These are phyloP conservation scores for Chymomyza fuscimana DNA, from an alignment of 2,888 invertebrate species.

Conservation along the genomic window DNA sequence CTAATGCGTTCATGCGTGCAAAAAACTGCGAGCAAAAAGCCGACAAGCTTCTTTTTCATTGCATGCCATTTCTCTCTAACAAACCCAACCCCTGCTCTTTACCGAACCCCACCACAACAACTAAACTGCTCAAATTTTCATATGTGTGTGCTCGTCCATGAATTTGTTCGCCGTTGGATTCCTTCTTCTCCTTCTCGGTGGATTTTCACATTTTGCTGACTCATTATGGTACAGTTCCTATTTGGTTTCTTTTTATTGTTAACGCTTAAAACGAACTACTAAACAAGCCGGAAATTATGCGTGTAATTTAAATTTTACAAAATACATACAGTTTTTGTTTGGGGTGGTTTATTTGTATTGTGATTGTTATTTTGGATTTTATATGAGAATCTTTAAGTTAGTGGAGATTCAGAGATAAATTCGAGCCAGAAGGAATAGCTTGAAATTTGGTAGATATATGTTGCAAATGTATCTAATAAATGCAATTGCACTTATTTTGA, in stretches of 20 bases:
- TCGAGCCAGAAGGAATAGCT: too few species aligned
- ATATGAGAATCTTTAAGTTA: background rate
- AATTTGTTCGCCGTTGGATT: constrained; percentile 59
- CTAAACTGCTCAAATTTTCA: constrained; percentile 31
- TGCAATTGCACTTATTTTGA: too few species aligned
- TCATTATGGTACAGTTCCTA: constrained; percentile 53
- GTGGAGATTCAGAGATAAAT: background rate
- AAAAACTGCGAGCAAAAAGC: constrained; percentile 58
- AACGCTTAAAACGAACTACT: constrained; percentile 27
- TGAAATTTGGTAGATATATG: too few species aligned
- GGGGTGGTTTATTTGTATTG: constrained; percentile 27
- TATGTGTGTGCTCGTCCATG: constrained; percentile 38
- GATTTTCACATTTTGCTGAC: constrained; percentile 65
- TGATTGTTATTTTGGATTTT: constrained; percentile 1
- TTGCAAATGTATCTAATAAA: too few species aligned
- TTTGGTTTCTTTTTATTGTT: constrained; percentile 9
- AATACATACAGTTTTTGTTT: constrained; percentile 21
- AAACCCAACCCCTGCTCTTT: too few species aligned
- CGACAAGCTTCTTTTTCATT: constrained; percentile 39
- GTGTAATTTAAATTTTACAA: constrained; percentile 49
- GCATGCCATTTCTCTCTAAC: background rate
- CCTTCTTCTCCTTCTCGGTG: constrained; percentile 50
- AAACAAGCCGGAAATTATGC: constrained; percentile 48
- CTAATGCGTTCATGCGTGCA: constrained; percentile 73
- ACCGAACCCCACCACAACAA: constrained; percentile 3